A percentile compares a stretch with the other conserved stretches of the same genome.
These are phyloP conservation scores for Pseudobourletiella spinata DNA, from an alignment of 1,140 invertebrate species.

Conservation along the genomic window DNA sequence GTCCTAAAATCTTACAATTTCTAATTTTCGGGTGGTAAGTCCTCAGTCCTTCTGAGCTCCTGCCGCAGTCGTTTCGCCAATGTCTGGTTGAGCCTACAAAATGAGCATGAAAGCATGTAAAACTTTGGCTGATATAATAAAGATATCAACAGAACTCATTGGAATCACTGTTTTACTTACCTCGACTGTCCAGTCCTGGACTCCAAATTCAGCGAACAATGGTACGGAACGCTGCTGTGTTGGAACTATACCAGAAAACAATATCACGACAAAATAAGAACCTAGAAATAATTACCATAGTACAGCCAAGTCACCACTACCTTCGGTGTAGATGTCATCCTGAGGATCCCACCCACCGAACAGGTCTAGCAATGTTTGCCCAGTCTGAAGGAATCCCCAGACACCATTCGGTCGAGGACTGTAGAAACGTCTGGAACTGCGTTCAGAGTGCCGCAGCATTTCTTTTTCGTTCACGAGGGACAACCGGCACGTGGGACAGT, in stretches of 20 bases:
- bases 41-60: no score
- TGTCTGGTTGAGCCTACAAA: no score
- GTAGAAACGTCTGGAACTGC: slow-evolving; percentile 13
- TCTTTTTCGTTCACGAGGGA: slow-evolving; percentile 25
- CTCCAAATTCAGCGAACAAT: slow-evolving; percentile 23
- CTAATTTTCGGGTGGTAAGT: no score
- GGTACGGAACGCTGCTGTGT: slow-evolving; percentile 17
- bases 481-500: slow-evolving; percentile 31
- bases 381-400: slow-evolving; percentile 30
- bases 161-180: no score
- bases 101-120: no score
- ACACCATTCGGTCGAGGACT: slow-evolving; percentile 13
- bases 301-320: neutral
- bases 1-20: no score
- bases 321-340: slow-evolving; percentile 22
- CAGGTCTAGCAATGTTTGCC: slow-evolving; percentile 29
- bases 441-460: slow-evolving; percentile 1
- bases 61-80: no score
- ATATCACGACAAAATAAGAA: neutral
- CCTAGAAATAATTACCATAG: neutral
- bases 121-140: no score
- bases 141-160: no score
- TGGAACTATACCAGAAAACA: slow-evolving; percentile 15
- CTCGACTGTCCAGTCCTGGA: slow-evolving; percentile 29
- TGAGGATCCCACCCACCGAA: slow-evolving; percentile 35